Evolutionary conservation across 2,113 vertebrate genomes (phyloP).

Genomic region (Misgurnus anguillicaudatus): DNA sequence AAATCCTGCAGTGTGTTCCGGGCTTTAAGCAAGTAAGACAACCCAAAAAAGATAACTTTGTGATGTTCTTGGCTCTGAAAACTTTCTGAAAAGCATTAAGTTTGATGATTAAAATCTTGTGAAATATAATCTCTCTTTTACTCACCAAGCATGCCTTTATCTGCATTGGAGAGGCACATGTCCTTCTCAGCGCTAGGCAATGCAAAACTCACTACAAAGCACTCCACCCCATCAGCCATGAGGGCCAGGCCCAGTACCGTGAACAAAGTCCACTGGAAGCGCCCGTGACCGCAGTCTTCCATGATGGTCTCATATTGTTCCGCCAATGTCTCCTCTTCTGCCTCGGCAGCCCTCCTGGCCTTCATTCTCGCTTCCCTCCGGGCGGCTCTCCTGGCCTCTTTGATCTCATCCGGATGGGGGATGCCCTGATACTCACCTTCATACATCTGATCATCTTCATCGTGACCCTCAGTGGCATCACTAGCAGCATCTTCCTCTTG

Average conservation of each 20-base stretch:
- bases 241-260: slow-evolving; percentile 90
- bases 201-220: slow-evolving; percentile 95
- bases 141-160: slow-evolving; percentile 97
- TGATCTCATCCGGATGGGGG: slow-evolving; percentile 92
- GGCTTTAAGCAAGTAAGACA: too few relatives aligned
- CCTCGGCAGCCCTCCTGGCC: slow-evolving; percentile 78
- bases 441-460: slow-evolving; percentile 95
- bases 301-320: slow-evolving; percentile 96
- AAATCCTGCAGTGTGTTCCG: too few relatives aligned
- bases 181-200: slow-evolving; percentile 96
- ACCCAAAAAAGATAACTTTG: too few relatives aligned
- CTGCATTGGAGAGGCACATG: slow-evolving; percentile 94
- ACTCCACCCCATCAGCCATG: slow-evolving; percentile 97
- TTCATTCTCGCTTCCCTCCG: slow-evolving; percentile 85
- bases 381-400: slow-evolving; percentile 81
- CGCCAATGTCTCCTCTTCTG: slow-evolving; percentile 85
- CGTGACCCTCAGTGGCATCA: slow-evolving; percentile 92
- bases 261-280: slow-evolving; percentile 97
- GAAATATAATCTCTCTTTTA: slow-evolving; percentile 22
- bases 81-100: too few relatives aligned
- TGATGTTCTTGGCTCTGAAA: not conserved
- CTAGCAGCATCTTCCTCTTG: slow-evolving; percentile 88
- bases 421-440: slow-evolving; percentile 98
- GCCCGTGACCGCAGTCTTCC: slow-evolving; percentile 94
- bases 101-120: too few relatives aligned